Conservation (phyloP, 2,888 invertebrate species). For the Alloplasta piceator region DNA sequence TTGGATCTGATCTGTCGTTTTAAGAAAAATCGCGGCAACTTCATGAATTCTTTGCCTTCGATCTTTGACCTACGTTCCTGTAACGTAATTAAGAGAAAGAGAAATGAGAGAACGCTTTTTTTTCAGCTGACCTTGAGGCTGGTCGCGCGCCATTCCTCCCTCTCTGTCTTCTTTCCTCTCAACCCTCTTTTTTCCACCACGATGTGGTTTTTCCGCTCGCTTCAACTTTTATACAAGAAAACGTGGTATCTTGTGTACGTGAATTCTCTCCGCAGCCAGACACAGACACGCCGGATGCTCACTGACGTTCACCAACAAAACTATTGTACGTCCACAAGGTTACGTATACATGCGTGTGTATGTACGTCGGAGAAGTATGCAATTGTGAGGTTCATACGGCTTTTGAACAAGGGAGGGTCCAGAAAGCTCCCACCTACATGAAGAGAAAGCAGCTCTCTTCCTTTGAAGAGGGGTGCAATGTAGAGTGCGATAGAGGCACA, state of each 20-base stretch:
- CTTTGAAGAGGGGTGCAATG: slow-evolving; percentile 51
- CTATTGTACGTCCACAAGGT: background rate
- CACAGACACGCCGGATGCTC: too few relatives aligned
- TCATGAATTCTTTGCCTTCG: background rate
- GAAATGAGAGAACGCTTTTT: slow-evolving; percentile 49
- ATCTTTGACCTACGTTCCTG: background rate
- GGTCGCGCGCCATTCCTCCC: slow-evolving; percentile 56
- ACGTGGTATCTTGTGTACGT: slow-evolving; percentile 21
- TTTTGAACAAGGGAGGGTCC: slow-evolving; percentile 60
- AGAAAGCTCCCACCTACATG: slow-evolving; percentile 51
- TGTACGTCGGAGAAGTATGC: slow-evolving; percentile 32
- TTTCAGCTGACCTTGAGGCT: slow-evolving; percentile 64
- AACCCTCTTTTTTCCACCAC: slow-evolving; percentile 32
- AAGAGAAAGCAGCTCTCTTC: slow-evolving; percentile 46
- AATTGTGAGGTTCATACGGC: slow-evolving; percentile 62
- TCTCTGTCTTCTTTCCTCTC: slow-evolving; percentile 24
- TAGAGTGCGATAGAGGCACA: slow-evolving; percentile 56
- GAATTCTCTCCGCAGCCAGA: background rate
- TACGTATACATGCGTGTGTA: slow-evolving; percentile 2
- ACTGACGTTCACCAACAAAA: too few relatives aligned
- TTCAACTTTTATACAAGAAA: slow-evolving; percentile 59
- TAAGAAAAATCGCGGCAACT: background rate
- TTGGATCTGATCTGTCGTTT: background rate
- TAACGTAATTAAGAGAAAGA: slow-evolving; percentile 55
- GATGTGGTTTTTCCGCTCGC: slow-evolving; percentile 66